These are phyloP conservation scores for Vombatus ursinus DNA, from an alignment of 2,113 vertebrate genomes.

Conservation along the genomic window DNA sequence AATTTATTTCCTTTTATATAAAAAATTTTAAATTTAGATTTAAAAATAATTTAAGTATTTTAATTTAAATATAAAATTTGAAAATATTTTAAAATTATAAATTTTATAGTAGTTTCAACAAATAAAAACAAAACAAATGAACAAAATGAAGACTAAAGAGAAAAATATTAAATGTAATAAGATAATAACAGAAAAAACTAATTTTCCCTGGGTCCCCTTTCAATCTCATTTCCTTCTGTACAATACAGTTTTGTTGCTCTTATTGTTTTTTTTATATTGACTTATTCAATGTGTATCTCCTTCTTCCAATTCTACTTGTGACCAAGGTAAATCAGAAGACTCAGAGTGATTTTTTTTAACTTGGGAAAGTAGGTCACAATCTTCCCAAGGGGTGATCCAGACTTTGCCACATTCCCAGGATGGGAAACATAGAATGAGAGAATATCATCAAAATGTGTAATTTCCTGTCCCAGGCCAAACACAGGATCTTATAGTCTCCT, in stretches of 20 bases:
- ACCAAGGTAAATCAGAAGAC: not conserved
- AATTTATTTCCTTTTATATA: not conserved
- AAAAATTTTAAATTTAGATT: not conserved
- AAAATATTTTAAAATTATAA: not conserved
- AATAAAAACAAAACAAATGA: not conserved
- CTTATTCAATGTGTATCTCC: not conserved
- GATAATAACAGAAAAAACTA: not conserved
- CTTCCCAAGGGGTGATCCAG: not conserved
- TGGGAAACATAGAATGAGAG: not conserved
- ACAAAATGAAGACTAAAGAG: not conserved
- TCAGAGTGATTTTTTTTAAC: not conserved
- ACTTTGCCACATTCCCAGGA: not conserved
- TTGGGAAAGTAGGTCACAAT: not conserved
- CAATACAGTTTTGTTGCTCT: not conserved
- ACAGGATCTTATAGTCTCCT: not conserved
- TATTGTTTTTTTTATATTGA: not conserved
- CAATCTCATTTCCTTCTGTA: not conserved
- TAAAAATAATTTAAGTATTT: not conserved
- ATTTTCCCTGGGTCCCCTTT: not conserved
- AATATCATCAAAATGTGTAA: not conserved
- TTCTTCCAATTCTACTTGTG: not conserved
- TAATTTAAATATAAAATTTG: not conserved
- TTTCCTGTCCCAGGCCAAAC: not conserved
- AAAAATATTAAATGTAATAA: not conserved
- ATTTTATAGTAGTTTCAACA: not conserved